These are phyloP conservation scores for Zalophus californianus DNA, from an alignment of 2,797 vertebrate species.

Conservation along the genomic window DNA sequence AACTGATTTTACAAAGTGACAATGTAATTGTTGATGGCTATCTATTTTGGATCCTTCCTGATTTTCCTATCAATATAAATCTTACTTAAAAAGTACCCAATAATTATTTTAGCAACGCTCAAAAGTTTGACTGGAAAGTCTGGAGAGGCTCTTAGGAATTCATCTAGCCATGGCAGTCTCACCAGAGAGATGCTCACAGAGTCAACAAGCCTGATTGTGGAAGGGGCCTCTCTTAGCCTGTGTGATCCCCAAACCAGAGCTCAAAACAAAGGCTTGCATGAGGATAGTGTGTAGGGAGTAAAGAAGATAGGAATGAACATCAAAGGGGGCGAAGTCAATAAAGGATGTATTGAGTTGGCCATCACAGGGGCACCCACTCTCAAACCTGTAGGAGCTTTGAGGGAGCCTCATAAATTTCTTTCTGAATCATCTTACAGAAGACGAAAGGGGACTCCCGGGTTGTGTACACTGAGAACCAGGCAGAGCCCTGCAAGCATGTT, in stretches of 20 bases:
- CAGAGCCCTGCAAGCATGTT: not conserved
- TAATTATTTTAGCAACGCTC: constrained; percentile 8
- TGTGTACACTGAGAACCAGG: not conserved
- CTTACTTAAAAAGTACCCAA: not conserved
- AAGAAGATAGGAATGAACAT: not conserved
- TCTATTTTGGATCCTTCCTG: not conserved
- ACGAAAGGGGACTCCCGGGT: not conserved
- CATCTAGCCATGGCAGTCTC: not conserved
- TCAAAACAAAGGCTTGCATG: not conserved
- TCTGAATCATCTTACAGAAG: not conserved
- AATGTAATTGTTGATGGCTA: not conserved
- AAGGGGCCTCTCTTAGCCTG: not conserved
- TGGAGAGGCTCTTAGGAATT: not conserved
- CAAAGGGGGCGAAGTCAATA: not conserved
- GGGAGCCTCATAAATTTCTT: not conserved
- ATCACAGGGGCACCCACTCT: not conserved
- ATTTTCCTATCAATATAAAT: not conserved
- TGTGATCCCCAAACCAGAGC: not conserved
- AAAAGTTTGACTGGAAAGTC: not conserved
- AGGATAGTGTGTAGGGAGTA: not conserved
- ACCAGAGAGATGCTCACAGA: not conserved
- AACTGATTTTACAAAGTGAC: not conserved
- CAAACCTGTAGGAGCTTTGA: not conserved
- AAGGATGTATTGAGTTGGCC: not conserved
- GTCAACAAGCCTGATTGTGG: not conserved